Percentiles rank a stretch among this genome's conserved stretches.
Evolutionary conservation across 2,113 vertebrate species (phyloP).

Genomic region (Aythya baeri): DNA sequence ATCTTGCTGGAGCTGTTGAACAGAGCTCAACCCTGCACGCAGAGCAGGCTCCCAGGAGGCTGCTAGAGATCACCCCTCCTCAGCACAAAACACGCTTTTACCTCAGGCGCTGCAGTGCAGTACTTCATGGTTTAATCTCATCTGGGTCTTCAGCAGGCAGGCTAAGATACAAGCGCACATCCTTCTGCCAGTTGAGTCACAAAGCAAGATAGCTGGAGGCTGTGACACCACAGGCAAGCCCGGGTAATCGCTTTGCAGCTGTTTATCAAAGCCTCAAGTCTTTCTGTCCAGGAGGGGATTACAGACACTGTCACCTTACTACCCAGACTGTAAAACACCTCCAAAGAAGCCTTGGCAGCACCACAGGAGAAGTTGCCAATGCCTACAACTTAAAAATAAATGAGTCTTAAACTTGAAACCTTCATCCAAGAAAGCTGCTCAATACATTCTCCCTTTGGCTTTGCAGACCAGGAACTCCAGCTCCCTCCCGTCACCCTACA

Average conservation of each 20-base stretch:
- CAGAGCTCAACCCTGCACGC: fast-evolving
- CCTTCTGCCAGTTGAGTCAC: background rate
- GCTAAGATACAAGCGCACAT: background rate
- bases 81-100: background rate
- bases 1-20: background rate
- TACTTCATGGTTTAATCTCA: background rate
- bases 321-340: background rate
- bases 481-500: background rate
- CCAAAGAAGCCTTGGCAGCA: background rate
- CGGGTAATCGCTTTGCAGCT: background rate
- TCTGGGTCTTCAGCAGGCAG: background rate
- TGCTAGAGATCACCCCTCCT: background rate
- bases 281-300: slow-evolving; percentile 6
- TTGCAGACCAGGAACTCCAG: background rate
- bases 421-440: background rate
- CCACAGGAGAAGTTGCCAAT: background rate
- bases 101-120: background rate
- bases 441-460: background rate
- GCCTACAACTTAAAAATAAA: background rate
- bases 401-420: background rate
- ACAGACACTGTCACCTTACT: background rate
- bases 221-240: background rate
- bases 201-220: background rate
- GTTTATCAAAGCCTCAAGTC: background rate
- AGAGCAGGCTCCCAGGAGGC: fast-evolving